Percentiles rank a stretch among this genome's conserved stretches.
These are phyloP conservation scores for Chinchilla lanigera DNA, from an alignment of 2,113 vertebrate species.

Conservation along the genomic window DNA sequence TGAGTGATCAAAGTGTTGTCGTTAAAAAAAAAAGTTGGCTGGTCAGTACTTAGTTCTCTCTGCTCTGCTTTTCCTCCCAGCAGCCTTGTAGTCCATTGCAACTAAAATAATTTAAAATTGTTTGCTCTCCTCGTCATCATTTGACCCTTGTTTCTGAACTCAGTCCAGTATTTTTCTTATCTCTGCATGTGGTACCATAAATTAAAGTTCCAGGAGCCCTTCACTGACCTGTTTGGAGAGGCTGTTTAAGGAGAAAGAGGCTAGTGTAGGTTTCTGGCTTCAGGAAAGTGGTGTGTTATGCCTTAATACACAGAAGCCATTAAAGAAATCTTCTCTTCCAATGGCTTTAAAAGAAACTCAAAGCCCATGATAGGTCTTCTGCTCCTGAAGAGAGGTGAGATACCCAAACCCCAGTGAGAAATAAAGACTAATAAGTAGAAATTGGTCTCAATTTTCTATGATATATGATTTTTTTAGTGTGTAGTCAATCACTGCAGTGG, in stretches of 20 bases:
- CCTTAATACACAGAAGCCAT: constrained; percentile 79
- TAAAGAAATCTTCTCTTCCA: constrained; percentile 58
- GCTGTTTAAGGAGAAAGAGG: neutral
- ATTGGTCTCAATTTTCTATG: constrained; percentile 6
- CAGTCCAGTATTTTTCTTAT: constrained; percentile 7
- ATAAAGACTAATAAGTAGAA: neutral
- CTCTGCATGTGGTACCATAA: constrained; percentile 12
- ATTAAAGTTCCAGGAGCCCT: constrained; percentile 55
- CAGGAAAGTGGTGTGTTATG: constrained; percentile 44
- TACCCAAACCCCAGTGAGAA: constrained; percentile 51
- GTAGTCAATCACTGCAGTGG: neutral
- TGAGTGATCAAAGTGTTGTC: neutral
- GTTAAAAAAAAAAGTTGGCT: neutral
- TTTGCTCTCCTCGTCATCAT: constrained; percentile 14
- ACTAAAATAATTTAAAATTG: constrained; percentile 35
- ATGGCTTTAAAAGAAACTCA: constrained; percentile 73
- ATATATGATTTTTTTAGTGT: constrained; percentile 15
- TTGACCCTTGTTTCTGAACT: constrained; percentile 63
- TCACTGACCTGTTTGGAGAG: constrained; percentile 44
- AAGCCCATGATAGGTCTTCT: constrained; percentile 68
- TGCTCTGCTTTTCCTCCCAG: neutral
- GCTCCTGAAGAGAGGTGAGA: constrained; percentile 60
- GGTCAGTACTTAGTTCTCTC: neutral
- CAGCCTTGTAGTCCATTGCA: neutral
- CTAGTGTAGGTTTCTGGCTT: constrained; percentile 55